These are phyloP conservation scores for Poeciliopsis gracilis DNA, from an alignment of 2,797 vertebrate species.

Conservation along the genomic window DNA sequence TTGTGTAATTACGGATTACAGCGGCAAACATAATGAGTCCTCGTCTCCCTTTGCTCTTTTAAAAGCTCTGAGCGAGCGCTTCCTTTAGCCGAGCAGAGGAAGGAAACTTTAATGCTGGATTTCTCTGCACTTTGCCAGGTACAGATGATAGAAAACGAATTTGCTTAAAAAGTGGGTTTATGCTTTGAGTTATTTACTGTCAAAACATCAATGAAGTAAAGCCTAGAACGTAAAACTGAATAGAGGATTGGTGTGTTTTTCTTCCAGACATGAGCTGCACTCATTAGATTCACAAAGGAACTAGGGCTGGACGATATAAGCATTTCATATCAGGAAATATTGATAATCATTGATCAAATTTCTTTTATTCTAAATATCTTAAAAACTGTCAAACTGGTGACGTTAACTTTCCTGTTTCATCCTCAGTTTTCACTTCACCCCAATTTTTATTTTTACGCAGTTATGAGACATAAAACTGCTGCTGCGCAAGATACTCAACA, in stretches of 20 bases:
- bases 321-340: too few relatives aligned
- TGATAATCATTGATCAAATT: too few relatives aligned
- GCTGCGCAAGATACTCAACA: too few relatives aligned
- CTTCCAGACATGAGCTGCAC: not conserved
- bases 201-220: not conserved
- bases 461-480: too few relatives aligned
- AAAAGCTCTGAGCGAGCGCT: slow-evolving; percentile 29
- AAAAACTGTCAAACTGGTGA: too few relatives aligned
- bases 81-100: slow-evolving; percentile 21
- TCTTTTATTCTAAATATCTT: too few relatives aligned
- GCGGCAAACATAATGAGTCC: slow-evolving; percentile 44
- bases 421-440: too few relatives aligned
- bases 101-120: slow-evolving; percentile 21
- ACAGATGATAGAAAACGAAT: not conserved
- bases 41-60: slow-evolving; percentile 32
- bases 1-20: slow-evolving; percentile 57
- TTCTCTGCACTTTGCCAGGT: slow-evolving; percentile 25
- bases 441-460: too few relatives aligned
- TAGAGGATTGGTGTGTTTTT: not conserved
- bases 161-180: slow-evolving; percentile 1
- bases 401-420: too few relatives aligned
- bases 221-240: not conserved
- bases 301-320: too few relatives aligned
- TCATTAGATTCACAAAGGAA: not conserved
- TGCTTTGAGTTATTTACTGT: not conserved